Base-by-base conservation (phyloP, 1,140 invertebrate genomes). In the Drosophila malerkotliana region DNA sequence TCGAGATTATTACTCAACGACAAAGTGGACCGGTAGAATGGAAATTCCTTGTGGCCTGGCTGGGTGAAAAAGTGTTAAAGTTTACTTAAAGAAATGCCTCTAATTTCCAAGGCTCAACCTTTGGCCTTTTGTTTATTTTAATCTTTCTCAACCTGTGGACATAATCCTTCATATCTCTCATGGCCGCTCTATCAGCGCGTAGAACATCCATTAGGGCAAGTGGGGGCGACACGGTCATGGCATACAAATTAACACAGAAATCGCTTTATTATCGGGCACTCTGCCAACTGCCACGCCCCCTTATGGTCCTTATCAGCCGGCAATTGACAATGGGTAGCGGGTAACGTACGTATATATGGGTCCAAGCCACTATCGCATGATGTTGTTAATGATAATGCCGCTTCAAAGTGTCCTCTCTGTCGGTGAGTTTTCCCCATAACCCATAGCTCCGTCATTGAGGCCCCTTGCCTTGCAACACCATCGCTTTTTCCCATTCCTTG, bases 341-440 rank as follows among this genome's bases (percentile, higher is more conserved):
- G 21, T 21, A 52, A 52, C 58, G 37, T 66, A 32, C 64, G 47
- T 63, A 52, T 68, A 26, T 66, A 48, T 39, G 69, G 53, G 32
- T 39, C 52, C 26, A 53, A 26, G 56, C 34, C 60, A 74, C 74
- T 78, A 74, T 59, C 64, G 60, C 71, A 83, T 78, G 74, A 78
- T 77, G 79, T 78, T 83, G 79, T 83, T 83, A 83, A 83, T 83
- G 79, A 83, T 82, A 78, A 81, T 81, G 73, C 61, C 68, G 58
- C 56, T 71, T 52, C 62, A 62, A 67, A 67, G 63, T 67, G 63
- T 64, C 77, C 59, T 55, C 48, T 55, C 48, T 49, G 57, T 24
- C 52, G 26, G 59, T 44, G 66, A 67, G 49, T 49, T 62, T 24
- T 6, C 41, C 61, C 34, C 10, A 37, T 37, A 21, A 41, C 39